Base-by-base conservation (phyloP, 2,888 invertebrate species). In the Chloromyia formosa region DNA sequence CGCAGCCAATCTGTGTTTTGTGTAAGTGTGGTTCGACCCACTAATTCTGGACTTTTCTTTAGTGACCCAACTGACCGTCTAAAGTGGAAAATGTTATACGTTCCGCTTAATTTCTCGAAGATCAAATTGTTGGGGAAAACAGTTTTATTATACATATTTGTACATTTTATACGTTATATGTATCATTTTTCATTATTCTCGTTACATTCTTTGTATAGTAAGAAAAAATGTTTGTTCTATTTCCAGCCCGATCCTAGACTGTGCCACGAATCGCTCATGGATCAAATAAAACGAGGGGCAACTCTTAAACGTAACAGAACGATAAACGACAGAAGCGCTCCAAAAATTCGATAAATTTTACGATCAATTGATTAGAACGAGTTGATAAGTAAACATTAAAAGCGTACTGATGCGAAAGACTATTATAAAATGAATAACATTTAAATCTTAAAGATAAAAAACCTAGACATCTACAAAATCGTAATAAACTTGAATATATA, bases 181-280 rank as follows among this genome's bases (percentile, higher is more conserved):
- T n/a, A n/a, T n/a, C n/a, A n/a, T n/a, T n/a, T n/a, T n/a, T n/a
- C n/a, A n/a, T n/a, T n/a, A n/a, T n/a, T n/a, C n/a, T n/a, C n/a
- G n/a, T n/a, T n/a, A n/a, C n/a, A n/a, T n/a, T n/a, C n/a, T n/a
- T n/a, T n/a, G n/a, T n/a, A n/a, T n/a, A n/a, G n/a, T n/a, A n/a
- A n/a, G n/a, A n/a, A n/a, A n/a, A n/a, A n/a, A n/a, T 35, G 27
- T 7, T 35, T 35, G 2, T 35, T 7, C 27, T 7, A 4, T 35
- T 86, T 86, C 72, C 85, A 92, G 89, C 91, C 93, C 75, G 94
- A 94, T 84, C 93, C 93, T 0, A 89, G 92, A 75, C 86, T 90
- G 42, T 92, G 93, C 80, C 93, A 94, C 85, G 95, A 94, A 79
- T 95, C 95, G 0, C 87, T 96, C n/a, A 94, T 96, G 95, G 96